Conservation (phyloP, 2,113 vertebrate species). For the human (Homo sapiens) region DNA sequence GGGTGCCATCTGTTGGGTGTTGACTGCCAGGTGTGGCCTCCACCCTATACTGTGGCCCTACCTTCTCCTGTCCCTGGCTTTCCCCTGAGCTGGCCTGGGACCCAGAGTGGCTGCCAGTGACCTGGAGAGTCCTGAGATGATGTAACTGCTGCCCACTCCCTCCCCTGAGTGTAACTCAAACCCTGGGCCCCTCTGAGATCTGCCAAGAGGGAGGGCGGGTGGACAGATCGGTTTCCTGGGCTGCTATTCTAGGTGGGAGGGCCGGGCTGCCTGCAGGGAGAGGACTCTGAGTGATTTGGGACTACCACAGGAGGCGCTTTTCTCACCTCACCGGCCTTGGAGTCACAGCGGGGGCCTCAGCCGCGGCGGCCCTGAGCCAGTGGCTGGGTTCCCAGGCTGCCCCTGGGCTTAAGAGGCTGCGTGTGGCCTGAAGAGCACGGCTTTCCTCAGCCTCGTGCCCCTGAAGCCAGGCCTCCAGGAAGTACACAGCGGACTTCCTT, state of each 20-base stretch:
- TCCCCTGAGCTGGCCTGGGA: slow-evolving; percentile 50
- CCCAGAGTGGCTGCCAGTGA: slow-evolving; percentile 11
- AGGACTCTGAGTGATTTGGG: neutral
- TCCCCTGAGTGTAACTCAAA: slow-evolving; percentile 49
- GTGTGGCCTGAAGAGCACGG: no score
- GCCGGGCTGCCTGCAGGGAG: neutral
- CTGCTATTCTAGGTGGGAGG: slow-evolving; percentile 41
- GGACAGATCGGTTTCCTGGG: slow-evolving; percentile 33
- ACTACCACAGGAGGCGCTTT: neutral
- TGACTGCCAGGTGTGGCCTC: neutral
- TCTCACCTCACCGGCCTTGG: fast-evolving
- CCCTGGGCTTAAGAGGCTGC: neutral
- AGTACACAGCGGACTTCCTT: fast-evolving
- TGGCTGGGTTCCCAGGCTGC: neutral
- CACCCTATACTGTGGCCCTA: neutral
- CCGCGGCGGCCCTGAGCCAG: neutral
- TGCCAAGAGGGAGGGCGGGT: neutral
- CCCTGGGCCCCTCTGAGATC: neutral
- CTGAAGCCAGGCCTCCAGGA: neutral
- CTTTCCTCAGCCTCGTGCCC: neutral
- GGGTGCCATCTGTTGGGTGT: neutral
- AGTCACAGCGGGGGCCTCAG: neutral
- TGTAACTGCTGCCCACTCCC: neutral
- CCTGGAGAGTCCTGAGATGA: slow-evolving; percentile 63
- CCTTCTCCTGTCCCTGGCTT: slow-evolving; percentile 49